Conservation (phyloP, 2,797 vertebrate genomes). For the Acridotheres tristis region DNA sequence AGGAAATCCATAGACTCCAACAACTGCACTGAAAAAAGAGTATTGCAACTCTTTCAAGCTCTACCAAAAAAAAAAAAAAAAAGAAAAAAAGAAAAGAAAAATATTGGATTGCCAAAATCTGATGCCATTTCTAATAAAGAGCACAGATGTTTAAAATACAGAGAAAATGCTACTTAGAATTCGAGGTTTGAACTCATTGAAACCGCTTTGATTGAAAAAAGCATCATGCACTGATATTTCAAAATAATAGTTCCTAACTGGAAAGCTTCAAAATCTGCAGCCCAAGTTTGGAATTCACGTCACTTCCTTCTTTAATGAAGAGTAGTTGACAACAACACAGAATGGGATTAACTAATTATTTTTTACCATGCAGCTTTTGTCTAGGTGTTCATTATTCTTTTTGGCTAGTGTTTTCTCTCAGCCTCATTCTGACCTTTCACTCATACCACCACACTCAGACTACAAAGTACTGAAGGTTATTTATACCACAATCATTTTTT, state of each 20-base stretch:
- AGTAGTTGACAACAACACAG: not conserved
- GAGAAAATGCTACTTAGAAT: not conserved
- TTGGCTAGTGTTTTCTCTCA: not conserved
- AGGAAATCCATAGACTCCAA: not conserved
- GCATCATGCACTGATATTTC: not conserved
- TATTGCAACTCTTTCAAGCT: not conserved
- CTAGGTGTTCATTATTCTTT: not conserved
- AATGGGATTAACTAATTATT: not conserved
- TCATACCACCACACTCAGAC: not conserved
- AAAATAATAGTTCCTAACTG: not conserved
- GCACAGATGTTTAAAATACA: constrained; percentile 15
- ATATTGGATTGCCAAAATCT: not conserved
- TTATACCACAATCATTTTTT: constrained; percentile 17
- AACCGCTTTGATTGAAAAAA: not conserved
- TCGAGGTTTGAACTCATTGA: not conserved
- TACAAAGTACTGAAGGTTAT: constrained; percentile 7
- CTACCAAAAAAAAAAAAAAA: not conserved
- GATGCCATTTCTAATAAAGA: constrained; percentile 1
- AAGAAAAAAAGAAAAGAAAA: not conserved
- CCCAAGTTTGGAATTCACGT: not conserved
- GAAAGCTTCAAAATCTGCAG: not conserved
- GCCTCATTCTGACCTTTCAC: not conserved
- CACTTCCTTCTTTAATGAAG: not conserved
- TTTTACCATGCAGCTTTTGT: not conserved
- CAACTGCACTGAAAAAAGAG: not conserved